Percentiles rank a stretch among this genome's conserved stretches.
These are phyloP conservation scores for Lasioglossum leucozonium DNA, from an alignment of 2,888 invertebrate genomes.

Conservation along the genomic window DNA sequence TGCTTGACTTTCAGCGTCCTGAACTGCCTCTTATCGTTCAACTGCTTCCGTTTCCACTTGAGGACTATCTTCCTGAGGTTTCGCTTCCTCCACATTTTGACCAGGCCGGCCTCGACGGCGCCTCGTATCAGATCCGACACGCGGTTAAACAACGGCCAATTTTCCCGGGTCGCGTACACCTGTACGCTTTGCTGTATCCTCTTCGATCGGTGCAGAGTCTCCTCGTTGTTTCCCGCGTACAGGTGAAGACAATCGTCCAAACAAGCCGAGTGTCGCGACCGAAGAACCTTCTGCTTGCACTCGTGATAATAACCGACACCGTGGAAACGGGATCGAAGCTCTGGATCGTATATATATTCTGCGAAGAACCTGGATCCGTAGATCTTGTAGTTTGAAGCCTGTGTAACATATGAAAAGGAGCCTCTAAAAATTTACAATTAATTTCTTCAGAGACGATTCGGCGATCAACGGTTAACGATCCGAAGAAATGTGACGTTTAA, in stretches of 20 bases:
- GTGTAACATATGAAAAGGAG: neutral
- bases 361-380: conserved; percentile 39
- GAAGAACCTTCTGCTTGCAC: conserved; percentile 48
- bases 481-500: no score
- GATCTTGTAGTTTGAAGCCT: conserved; percentile 46
- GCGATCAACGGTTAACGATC: neutral
- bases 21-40: neutral
- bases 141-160: conserved; percentile 65
- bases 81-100: conserved; percentile 42
- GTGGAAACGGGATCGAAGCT: conserved; percentile 41
- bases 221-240: conserved; percentile 24
- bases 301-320: conserved; percentile 31
- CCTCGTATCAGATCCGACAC: conserved; percentile 53
- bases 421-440: neutral
- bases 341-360: conserved; percentile 22
- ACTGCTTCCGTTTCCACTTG: neutral
- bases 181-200: conserved; percentile 31
- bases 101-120: conserved; percentile 58
- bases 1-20: conserved; percentile 40
- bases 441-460: neutral
- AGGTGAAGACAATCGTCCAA: conserved; percentile 57
- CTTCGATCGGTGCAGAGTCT: conserved; percentile 36
- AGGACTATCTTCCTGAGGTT: neutral
- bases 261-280: conserved; percentile 41
- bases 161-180: conserved; percentile 56